Evolutionary conservation across 2,113 vertebrate genomes (phyloP), one percentile per base, ranked within the genome.

Genomic region (Pantherophis guttatus): DNA sequence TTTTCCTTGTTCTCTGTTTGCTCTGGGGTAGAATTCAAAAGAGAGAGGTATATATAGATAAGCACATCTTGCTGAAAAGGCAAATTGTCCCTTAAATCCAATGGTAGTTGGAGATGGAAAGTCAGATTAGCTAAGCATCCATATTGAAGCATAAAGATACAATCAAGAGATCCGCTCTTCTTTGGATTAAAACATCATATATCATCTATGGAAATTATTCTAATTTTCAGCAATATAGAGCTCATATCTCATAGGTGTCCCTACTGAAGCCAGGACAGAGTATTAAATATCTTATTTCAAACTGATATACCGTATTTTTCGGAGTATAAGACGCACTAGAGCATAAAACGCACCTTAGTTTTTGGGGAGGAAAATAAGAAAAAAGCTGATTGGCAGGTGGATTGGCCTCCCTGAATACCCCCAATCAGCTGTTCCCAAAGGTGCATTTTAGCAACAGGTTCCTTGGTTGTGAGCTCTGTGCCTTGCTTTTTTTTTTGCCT

Each of bases 161-260:
- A 86, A 93, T 94, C 93, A 94, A 87, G 92, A 92, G 81, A 94
- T 94, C 26, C 93, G 44, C 90, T 65, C 81, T 50, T 90, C 95
- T 95, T 93, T 96, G 96, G 95, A 94, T 91, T 95, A 26, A 24
- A 24, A 86, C 88, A 55, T 75, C 65, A 93, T 89, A 50, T 7
- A 15, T 59, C 91, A 21, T 52, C 85, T 29, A 44, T 91, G 33
- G 15, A 1, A 90, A 95, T 10, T 92, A 93, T 88, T 90, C 5
- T 59, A 90, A 95, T 11, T 13, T 2, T 39, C 90, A 94, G 91
- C 94, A 95, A 90, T 90, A 93, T 88, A 94, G 91, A 91, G 95
- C 57, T 92, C 90, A 87, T 0, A 88, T 94, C 94, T 92, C 19
- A 65, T 21, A 94, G 39, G 26, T 95, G 33, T 91, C 94, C 92